These are phyloP conservation scores for Pangasius sanitwongsei DNA, from an alignment of 2,797 vertebrate genomes.

Conservation along the genomic window DNA sequence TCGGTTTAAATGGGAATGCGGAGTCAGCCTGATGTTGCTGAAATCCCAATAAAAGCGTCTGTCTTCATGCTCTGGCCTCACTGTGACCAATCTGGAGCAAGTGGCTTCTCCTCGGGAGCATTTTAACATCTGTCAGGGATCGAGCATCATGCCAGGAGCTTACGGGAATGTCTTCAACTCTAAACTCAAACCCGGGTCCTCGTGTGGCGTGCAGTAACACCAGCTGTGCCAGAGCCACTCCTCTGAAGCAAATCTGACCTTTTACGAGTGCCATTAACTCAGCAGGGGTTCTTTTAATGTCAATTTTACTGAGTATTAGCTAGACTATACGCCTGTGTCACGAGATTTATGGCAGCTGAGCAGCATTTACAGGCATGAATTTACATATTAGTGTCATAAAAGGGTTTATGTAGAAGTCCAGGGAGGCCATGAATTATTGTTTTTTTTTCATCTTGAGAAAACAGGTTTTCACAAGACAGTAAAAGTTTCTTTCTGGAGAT, in stretches of 20 bases:
- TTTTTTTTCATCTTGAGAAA: background rate
- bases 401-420: background rate
- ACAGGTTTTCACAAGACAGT: background rate
- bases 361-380: constrained; percentile 25
- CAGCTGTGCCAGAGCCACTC: background rate
- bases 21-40: constrained; percentile 30
- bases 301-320: constrained; percentile 28
- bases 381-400: constrained; percentile 16
- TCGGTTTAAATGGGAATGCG: constrained; percentile 3
- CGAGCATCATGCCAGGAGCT: background rate
- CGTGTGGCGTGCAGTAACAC: background rate
- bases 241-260: constrained; percentile 13
- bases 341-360: constrained; percentile 5
- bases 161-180: constrained; percentile 16
- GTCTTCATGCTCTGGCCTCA: constrained; percentile 2
- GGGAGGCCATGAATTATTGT: background rate
- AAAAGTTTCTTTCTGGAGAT: background rate
- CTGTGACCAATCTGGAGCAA: background rate
- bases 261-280: constrained; percentile 36
- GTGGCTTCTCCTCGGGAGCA: background rate
- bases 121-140: constrained; percentile 22
- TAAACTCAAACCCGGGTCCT: background rate
- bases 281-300: constrained; percentile 35
- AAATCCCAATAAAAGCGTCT: constrained; percentile 37
- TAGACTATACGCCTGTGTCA: constrained; percentile 3